phyloP scores from a whole-genome alignment of 1,140 invertebrate species.

The Megathymus violae region DNA sequence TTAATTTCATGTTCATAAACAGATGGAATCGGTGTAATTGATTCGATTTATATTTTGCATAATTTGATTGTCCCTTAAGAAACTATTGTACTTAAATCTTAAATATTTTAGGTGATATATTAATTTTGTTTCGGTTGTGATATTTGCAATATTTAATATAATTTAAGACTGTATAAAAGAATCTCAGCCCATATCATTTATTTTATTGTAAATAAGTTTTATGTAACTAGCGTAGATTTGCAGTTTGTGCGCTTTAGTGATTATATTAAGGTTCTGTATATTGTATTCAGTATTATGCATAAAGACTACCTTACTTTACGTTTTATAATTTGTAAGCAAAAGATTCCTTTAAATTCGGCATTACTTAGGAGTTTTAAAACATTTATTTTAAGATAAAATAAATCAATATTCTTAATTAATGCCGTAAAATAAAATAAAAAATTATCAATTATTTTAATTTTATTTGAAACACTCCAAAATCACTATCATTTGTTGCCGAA shows the following conservation, averaged over 20 bases:
- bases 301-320: background rate
- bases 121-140: conserved; percentile 39
- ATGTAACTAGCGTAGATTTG: background rate
- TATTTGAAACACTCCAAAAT: too few relatives aligned
- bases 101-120: background rate
- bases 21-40: too few relatives aligned
- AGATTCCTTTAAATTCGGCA: background rate
- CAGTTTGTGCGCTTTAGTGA: conserved; percentile 1
- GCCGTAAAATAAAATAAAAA: too few relatives aligned
- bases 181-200: conserved; percentile 15
- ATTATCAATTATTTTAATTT: too few relatives aligned
- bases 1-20: too few relatives aligned
- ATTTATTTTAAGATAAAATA: too few relatives aligned
- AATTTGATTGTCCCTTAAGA: background rate
- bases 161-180: conserved; percentile 34
- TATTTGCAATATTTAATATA: conserved; percentile 12
- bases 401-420: too few relatives aligned
- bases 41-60: background rate
- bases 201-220: conserved; percentile 3
- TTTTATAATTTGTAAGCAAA: background rate
- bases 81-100: background rate
- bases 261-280: background rate
- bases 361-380: too few relatives aligned
- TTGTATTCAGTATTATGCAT: background rate
- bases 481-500: too few relatives aligned